Evolutionary conservation across 2,888 invertebrate genomes (phyloP).

Genomic region (Drosophila parthenogenetica): DNA sequence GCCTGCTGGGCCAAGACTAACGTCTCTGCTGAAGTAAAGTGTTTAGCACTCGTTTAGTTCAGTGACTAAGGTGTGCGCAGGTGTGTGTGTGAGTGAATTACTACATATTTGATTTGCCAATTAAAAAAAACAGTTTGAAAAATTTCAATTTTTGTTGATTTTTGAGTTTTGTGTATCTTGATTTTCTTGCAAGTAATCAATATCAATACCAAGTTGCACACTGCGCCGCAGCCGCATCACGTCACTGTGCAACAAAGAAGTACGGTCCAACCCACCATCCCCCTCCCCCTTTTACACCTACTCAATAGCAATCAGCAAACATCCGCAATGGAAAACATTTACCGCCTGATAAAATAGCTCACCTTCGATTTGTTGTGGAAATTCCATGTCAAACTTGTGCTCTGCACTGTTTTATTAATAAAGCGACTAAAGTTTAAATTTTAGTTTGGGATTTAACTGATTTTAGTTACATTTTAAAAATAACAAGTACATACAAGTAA

Average conservation of each 20-base stretch:
- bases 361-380: conserved; percentile 83
- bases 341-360: conserved; percentile 34
- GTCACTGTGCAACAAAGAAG: conserved; percentile 69
- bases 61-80: conserved; percentile 7
- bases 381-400: conserved; percentile 74
- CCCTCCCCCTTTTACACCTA: neutral
- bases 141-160: conserved; percentile 3
- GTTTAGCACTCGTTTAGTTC: conserved; percentile 45
- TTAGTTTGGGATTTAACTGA: conserved; percentile 4
- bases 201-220: conserved; percentile 67
- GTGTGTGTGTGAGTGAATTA: conserved; percentile 7
- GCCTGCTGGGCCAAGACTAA: conserved; percentile 64
- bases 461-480: conserved; percentile 52
- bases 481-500: conserved; percentile 48
- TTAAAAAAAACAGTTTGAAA: conserved; percentile 31
- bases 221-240: conserved; percentile 77
- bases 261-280: conserved; percentile 29
- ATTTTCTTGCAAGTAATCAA: conserved; percentile 76
- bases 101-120: conserved; percentile 41
- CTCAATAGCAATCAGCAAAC: conserved; percentile 3
- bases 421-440: conserved; percentile 3
- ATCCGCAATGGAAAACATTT: conserved; percentile 13
- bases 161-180: conserved; percentile 62
- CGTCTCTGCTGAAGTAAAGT: conserved; percentile 72
- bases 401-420: conserved; percentile 16